These are phyloP conservation scores for Sycophaga agraensis DNA, from an alignment of 1,140 invertebrate species.

Conservation along the genomic window DNA sequence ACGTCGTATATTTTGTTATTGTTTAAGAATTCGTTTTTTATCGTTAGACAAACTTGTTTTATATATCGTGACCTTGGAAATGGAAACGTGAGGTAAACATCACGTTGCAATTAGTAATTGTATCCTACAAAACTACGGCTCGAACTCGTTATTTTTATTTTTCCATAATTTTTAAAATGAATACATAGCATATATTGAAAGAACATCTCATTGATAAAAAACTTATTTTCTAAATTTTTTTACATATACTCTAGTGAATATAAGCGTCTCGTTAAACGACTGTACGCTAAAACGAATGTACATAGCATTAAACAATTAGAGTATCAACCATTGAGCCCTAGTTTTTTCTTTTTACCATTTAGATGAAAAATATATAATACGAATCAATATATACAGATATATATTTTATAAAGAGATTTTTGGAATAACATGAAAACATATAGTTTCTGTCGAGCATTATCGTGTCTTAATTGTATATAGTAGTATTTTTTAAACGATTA, in stretches of 20 bases:
- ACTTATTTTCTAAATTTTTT: not conserved
- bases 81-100: not conserved
- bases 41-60: slow-evolving; percentile 47
- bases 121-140: slow-evolving; percentile 12
- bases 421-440: slow-evolving; percentile 32
- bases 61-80: slow-evolving; percentile 33
- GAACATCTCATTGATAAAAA: not conserved
- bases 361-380: slow-evolving; percentile 1
- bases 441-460: slow-evolving; percentile 38
- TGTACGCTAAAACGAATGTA: slow-evolving; percentile 4
- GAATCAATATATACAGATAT: slow-evolving; percentile 21
- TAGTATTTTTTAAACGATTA: slow-evolving; percentile 45
- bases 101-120: not conserved
- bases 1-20: slow-evolving; percentile 52
- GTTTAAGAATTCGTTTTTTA: slow-evolving; percentile 50
- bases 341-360: not conserved
- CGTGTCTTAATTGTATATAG: slow-evolving; percentile 52
- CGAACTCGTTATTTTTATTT: not conserved
- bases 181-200: no score
- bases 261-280: slow-evolving; percentile 3
- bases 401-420: slow-evolving; percentile 36
- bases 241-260: not conserved
- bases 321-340: not conserved
- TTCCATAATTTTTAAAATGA: no score
- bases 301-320: slow-evolving; percentile 15